Evolutionary conservation across 2,797 vertebrate genomes (phyloP).

Genomic region (Eulemur mongoz): DNA sequence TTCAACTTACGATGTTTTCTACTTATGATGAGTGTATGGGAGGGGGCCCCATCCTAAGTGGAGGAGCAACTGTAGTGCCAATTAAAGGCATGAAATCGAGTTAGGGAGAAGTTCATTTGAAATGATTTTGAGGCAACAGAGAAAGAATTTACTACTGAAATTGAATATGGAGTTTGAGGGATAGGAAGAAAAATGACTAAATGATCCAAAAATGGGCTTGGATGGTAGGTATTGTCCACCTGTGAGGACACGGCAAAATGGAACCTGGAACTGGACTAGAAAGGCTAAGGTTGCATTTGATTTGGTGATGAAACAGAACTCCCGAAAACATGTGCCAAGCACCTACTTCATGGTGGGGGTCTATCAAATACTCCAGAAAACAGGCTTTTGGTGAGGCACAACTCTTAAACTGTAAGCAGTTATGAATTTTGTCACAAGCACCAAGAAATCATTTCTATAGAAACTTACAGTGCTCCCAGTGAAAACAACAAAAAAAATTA

Average conservation of each 20-base stretch:
- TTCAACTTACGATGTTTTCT: background rate
- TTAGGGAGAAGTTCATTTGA: background rate
- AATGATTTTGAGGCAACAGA: background rate
- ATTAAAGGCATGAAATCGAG: background rate
- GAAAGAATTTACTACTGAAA: background rate
- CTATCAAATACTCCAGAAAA: background rate
- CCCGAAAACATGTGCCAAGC: background rate
- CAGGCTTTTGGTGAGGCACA: background rate
- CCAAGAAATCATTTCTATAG: background rate
- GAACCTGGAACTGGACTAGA: background rate
- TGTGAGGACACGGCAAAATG: background rate
- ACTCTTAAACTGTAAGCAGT: background rate
- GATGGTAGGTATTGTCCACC: too few species aligned
- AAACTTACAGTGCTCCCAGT: background rate
- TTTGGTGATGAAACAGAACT: background rate
- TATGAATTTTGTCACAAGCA: background rate
- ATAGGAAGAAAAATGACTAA: background rate
- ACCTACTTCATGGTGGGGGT: background rate
- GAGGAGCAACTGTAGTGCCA: background rate
- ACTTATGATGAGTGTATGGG: background rate
- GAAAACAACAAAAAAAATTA: background rate
- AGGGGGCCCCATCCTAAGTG: background rate
- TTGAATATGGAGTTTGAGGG: background rate
- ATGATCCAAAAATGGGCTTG: background rate
- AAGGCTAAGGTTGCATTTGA: background rate